Conservation (phyloP, 1,140 invertebrate genomes). For the Drosophila truncata region DNA sequence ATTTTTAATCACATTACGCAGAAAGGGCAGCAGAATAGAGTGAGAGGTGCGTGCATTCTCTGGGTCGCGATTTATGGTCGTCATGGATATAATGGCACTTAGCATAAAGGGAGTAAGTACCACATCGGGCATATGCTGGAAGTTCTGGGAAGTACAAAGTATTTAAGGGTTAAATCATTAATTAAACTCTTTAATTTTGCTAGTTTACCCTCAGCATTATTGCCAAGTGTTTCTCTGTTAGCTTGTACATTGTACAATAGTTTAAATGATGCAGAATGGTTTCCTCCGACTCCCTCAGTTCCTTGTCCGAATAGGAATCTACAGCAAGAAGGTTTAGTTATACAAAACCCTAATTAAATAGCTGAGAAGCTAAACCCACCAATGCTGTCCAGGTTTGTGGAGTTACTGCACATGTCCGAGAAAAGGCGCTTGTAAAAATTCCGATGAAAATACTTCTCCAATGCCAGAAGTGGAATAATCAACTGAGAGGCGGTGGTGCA, state of each 20-base stretch:
- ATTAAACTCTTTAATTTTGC: too few relatives aligned
- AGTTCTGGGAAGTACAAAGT: slow-evolving; percentile 57
- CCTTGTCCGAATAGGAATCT: slow-evolving; percentile 84
- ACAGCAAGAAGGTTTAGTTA: too few relatives aligned
- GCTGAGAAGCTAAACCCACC: slow-evolving; percentile 34
- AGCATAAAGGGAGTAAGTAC: slow-evolving; percentile 80
- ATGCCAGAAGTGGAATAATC: slow-evolving; percentile 78
- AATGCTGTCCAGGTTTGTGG: slow-evolving; percentile 85
- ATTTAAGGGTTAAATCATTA: neutral
- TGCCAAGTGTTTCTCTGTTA: slow-evolving; percentile 70
- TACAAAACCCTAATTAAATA: neutral
- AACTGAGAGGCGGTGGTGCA: slow-evolving; percentile 80
- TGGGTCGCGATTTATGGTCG: slow-evolving; percentile 74
- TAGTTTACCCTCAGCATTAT: slow-evolving; percentile 64
- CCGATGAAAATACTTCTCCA: slow-evolving; percentile 86
- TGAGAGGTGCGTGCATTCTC: slow-evolving; percentile 64
- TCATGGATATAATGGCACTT: slow-evolving; percentile 80
- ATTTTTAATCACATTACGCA: slow-evolving; percentile 74
- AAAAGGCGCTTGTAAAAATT: slow-evolving; percentile 85
- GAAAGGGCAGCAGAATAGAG: slow-evolving; percentile 68
- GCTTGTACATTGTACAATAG: slow-evolving; percentile 79
- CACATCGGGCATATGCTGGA: slow-evolving; percentile 71
- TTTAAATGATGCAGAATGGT: slow-evolving; percentile 82
- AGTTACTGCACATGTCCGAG: slow-evolving; percentile 78
- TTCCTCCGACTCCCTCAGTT: slow-evolving; percentile 79